These are phyloP conservation scores for Drosophila orosa DNA, from an alignment of 1,140 invertebrate species.

Conservation along the genomic window DNA sequence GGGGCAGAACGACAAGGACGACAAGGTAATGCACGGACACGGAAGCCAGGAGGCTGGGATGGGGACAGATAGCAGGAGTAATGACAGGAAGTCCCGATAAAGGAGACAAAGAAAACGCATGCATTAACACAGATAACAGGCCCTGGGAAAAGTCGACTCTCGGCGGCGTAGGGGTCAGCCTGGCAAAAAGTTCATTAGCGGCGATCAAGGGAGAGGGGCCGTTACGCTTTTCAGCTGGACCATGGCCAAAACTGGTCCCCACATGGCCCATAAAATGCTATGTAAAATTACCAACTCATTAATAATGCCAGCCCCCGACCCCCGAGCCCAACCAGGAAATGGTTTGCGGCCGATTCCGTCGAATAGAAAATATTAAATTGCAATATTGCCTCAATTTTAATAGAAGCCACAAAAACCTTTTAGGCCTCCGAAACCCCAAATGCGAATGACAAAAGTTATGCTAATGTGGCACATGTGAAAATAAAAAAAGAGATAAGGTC, in stretches of 20 bases:
- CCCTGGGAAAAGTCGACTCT: constrained; percentile 22
- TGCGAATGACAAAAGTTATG: constrained; percentile 68
- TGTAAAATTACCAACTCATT: constrained; percentile 55
- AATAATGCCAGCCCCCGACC: constrained; percentile 43
- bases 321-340: constrained; percentile 27
- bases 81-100: constrained; percentile 76
- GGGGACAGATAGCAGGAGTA: constrained; percentile 70
- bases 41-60: constrained; percentile 42
- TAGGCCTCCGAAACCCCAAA: constrained; percentile 52
- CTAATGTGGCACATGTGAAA: constrained; percentile 36
- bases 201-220: constrained; percentile 49
- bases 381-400: constrained; percentile 61
- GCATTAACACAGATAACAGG: constrained; percentile 71
- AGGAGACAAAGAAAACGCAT: constrained; percentile 72
- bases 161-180: constrained; percentile 6
- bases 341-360: constrained; percentile 26
- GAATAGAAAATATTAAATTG: constrained; percentile 61
- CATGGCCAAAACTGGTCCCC: constrained; percentile 31
- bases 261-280: constrained; percentile 57
- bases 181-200: constrained; percentile 75
- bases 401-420: constrained; percentile 69
- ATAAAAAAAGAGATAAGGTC: constrained; percentile 1
- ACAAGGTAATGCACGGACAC: constrained; percentile 62
- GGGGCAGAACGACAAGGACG: constrained; percentile 19
- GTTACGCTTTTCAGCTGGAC: constrained; percentile 17